Evolutionary conservation across 2,797 vertebrate species (phyloP).

Genomic region (Ispidina picta): DNA sequence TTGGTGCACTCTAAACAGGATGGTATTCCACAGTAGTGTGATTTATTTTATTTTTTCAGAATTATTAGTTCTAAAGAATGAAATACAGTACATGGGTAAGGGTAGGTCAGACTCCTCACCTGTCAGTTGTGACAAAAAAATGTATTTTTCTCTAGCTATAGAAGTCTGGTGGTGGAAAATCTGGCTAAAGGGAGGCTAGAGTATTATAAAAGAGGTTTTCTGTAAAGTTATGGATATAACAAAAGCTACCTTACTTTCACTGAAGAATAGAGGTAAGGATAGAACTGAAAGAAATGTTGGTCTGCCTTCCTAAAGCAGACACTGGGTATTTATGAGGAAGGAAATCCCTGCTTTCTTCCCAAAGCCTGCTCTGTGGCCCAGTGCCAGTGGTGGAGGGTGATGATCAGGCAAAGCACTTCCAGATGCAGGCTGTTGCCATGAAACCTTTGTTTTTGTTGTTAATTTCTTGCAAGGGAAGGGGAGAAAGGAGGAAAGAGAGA

Average conservation of each 20-base stretch:
- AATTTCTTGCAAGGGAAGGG: not conserved
- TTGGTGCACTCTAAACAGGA: not conserved
- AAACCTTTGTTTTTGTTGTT: not conserved
- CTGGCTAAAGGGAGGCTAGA: not conserved
- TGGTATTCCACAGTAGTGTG: not conserved
- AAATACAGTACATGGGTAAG: not conserved
- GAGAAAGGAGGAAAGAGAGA: too few relatives aligned
- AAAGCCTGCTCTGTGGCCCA: too few relatives aligned
- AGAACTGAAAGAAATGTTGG: not conserved
- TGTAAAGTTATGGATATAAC: not conserved
- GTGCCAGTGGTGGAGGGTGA: not conserved
- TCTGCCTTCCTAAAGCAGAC: not conserved
- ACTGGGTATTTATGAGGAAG: not conserved
- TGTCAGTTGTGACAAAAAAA: not conserved
- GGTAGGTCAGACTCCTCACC: not conserved
- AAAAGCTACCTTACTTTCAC: not conserved
- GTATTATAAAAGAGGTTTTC: not conserved
- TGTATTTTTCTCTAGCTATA: not conserved
- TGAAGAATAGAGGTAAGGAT: not conserved
- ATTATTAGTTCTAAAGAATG: not conserved
- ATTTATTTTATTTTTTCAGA: too few relatives aligned
- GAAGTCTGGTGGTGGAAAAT: not conserved
- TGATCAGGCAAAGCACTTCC: not conserved
- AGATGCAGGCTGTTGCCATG: not conserved
- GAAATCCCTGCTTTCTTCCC: rapidly evolving